phyloP scores from a whole-genome alignment of 2,113 vertebrate species.

The Neomonachus schauinslandi region DNA sequence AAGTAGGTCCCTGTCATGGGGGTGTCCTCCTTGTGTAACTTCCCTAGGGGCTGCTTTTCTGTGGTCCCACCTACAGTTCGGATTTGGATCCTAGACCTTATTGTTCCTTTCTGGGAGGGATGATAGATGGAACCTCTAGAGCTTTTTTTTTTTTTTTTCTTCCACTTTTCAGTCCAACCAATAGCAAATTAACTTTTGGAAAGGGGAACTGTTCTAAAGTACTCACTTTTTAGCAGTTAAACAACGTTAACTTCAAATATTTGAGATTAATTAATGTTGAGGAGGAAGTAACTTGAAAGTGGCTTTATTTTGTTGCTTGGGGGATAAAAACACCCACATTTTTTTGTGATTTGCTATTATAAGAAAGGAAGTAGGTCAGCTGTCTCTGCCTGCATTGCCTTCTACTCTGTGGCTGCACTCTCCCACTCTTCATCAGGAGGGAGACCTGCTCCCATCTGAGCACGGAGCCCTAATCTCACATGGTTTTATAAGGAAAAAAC shows the following conservation, averaged over 20 bases:
- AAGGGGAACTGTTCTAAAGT: not conserved
- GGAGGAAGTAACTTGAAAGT: not conserved
- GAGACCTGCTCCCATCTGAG: not conserved
- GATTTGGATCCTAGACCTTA: not conserved
- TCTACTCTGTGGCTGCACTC: not conserved
- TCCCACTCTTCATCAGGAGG: not conserved
- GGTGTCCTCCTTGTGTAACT: not conserved
- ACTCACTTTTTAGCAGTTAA: not conserved
- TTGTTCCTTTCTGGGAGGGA: not conserved
- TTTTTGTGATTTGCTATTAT: not conserved
- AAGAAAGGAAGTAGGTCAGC: not conserved
- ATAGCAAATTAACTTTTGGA: conserved; percentile 2
- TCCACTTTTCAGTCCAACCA: not conserved
- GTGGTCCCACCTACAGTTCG: not conserved
- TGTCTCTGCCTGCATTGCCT: not conserved
- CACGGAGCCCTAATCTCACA: not conserved
- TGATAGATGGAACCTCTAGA: not conserved
- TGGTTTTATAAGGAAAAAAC: not conserved
- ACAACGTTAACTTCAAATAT: not conserved
- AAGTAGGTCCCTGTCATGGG: not conserved
- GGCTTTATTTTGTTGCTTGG: not conserved
- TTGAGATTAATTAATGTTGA: not conserved
- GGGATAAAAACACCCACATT: not conserved
- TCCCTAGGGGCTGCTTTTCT: not conserved
- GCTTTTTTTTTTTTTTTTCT: not conserved